Percentiles rank a stretch among this genome's conserved stretches.
phyloP scores from a whole-genome alignment of 2,888 invertebrate species.

The Galeopsomyia nigrocyanea region DNA sequence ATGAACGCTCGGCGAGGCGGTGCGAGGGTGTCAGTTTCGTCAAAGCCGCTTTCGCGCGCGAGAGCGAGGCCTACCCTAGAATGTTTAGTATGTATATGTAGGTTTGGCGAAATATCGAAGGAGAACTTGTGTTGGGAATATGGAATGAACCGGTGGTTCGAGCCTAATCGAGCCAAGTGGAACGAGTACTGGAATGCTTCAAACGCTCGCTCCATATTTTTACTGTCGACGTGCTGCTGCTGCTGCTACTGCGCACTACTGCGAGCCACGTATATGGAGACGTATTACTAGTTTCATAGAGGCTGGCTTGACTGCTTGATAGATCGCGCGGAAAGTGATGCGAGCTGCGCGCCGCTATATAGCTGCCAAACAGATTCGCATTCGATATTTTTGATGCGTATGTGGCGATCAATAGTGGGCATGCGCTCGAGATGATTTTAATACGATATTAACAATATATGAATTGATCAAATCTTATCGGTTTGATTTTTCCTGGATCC shows the following conservation, averaged over 20 bases:
- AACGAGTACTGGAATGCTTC: conserved; percentile 63
- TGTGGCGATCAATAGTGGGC: too few relatives aligned
- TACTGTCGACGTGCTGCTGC: conserved; percentile 23
- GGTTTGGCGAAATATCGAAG: conserved; percentile 59
- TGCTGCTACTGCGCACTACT: conserved; percentile 30
- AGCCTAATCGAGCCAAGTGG: conserved; percentile 65
- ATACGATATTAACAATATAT: too few relatives aligned
- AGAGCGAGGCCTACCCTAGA: conserved; percentile 14
- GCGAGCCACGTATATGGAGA: conserved; percentile 40
- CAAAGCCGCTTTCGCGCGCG: conserved; percentile 40
- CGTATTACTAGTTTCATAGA: conserved; percentile 42
- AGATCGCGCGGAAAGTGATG: conserved; percentile 21
- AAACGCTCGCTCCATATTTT: conserved; percentile 63
- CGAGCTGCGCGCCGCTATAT: background rate
- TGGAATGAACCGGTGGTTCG: conserved; percentile 57
- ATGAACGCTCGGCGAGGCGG: too few relatives aligned
- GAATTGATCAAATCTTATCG: too few relatives aligned
- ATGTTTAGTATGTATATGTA: conserved; percentile 6
- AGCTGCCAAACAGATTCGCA: background rate
- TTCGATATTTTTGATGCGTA: background rate
- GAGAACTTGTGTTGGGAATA: conserved; percentile 61
- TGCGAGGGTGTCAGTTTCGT: conserved; percentile 34
- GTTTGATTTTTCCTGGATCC: too few relatives aligned
- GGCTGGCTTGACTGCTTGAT: conserved; percentile 36
- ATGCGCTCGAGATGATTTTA: background rate